Evolutionary conservation across 2,797 vertebrate species (phyloP).

Genomic region (Xyrichtys novacula): DNA sequence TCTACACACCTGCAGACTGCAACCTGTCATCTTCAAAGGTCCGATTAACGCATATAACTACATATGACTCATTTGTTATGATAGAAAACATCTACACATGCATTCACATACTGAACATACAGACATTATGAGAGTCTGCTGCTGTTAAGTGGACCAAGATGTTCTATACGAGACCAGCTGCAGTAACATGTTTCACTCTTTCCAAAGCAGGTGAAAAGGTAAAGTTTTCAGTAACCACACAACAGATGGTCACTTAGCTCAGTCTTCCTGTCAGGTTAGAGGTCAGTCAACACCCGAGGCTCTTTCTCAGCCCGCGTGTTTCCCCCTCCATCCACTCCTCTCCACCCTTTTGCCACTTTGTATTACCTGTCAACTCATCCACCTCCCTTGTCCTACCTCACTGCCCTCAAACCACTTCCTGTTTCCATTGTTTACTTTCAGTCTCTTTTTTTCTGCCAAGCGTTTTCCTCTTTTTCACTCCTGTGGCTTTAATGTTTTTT

Average conservation of each 20-base stretch:
- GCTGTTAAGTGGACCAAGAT: not conserved
- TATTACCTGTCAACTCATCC: conserved; percentile 29
- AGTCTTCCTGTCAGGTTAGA: conserved; percentile 44
- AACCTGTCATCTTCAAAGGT: conserved; percentile 98
- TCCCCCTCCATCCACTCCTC: not conserved
- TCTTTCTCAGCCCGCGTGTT: conserved; percentile 30
- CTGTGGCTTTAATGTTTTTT: too few species aligned
- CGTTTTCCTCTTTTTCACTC: too few species aligned
- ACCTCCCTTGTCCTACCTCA: not conserved
- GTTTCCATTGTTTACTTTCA: not conserved
- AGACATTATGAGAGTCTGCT: not conserved
- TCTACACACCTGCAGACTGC: conserved; percentile 92
- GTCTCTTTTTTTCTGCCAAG: not conserved
- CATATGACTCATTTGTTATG: too few species aligned
- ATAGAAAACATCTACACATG: not conserved
- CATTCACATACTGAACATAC: not conserved
- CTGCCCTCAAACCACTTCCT: not conserved
- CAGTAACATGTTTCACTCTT: conserved; percentile 5
- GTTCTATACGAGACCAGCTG: not conserved
- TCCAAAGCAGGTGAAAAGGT: conserved; percentile 28
- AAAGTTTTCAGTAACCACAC: conserved; percentile 29
- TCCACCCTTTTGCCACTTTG: conserved; percentile 25
- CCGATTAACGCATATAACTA: conserved; percentile 31
- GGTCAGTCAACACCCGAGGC: conserved; percentile 46
- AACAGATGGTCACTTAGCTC: conserved; percentile 58